Base-by-base conservation (phyloP, 2,797 vertebrate genomes). In the Parotocinclus haroldoi region DNA sequence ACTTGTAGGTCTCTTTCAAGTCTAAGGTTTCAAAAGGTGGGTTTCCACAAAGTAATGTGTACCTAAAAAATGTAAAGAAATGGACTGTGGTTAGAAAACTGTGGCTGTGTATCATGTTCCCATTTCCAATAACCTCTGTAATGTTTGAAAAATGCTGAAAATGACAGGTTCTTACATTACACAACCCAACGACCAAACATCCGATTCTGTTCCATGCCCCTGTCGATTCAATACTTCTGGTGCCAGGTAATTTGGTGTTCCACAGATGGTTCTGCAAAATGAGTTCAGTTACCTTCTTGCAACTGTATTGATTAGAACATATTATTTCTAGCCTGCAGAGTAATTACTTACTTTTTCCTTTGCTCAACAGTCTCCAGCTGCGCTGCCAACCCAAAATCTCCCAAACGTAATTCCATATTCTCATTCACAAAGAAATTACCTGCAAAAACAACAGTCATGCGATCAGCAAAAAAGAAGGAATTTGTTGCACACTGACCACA, bases 401-500 rank as follows among this genome's bases (percentile, higher is more conserved):
- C 97, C 66, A 99, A 88, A 77, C 96, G 93, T 76, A 99, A 84
- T 68, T 99, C 96, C 96, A 99, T 99, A 83, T 94, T 94, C 81
- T 98, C 96, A n/a, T 94, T 99, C 81, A 99, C 91, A 87, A 99
- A 99, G 81, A 99, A 98, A 81, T 99, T 99, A 75, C 97, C 97
- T 99, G 76, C 69, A 85, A 81, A 69, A 76, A 68, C 76, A 63
- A 76, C 73, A 65, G 7, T 18, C 6, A 2, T 6, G 7, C 3
- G 1, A 10, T 69, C 10, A 57, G 48, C 12, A 46, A n/a, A n/a
- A n/a, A n/a, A n/a, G n/a, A n/a, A n/a, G n/a, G n/a, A n/a, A n/a
- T n/a, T n/a, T n/a, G n/a, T n/a, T n/a, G n/a, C n/a, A n/a, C n/a
- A n/a, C n/a, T n/a, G n/a, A n/a, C n/a, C n/a, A n/a, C n/a, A n/a